Base-by-base conservation (phyloP, 2,797 vertebrate genomes). In the Helostoma temminkii region DNA sequence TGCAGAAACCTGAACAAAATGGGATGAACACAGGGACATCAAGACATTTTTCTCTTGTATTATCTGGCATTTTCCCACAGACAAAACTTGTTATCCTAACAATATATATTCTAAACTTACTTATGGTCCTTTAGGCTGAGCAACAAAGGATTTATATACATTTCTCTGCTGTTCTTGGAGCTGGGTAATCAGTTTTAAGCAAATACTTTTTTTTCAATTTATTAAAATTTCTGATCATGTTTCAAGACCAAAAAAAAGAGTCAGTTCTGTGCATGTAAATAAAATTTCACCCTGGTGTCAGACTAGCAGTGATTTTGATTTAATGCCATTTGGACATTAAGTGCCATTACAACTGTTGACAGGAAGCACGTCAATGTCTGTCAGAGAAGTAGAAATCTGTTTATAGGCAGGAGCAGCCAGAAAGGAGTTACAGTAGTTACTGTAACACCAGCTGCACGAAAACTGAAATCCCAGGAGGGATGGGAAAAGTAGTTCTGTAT, bases 311-410 rank as follows among this genome's bases (percentile, higher is more conserved):
- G 81, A 79, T 83, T 90, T 89, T 89, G 81, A 89, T 89, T 86
- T 83, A 81, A 82, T 85, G 75, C 83, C 81, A 88, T 90, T 91
- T 84, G 82, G 86, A 87, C 86, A 86, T 89, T 86, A 91, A 91
- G 88, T 87, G 84, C 75, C 80, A 75, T 86, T 86, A 81, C 76
- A 71, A 67, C 67, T 14, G 9, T 70, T 62, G 76, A 86, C 79
- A 76, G 76, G 80, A 78, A 28, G 78, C 68, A 60, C 87, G 90
- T 92, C 88, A 87, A 85, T 92, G 86, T 81, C 81, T 89, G 88
- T 90, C 85, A 89, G 61, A 77, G 79, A 71, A 49, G 80, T 70
- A 74, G 74, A 84, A 85, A 89, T 82, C 78, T 22, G 57, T 82
- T 77, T 74, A 39, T 74, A 82, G 83, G 71, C 81, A 37, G 79